phyloP scores from a whole-genome alignment of 92 coral and sea anemone genomes.

The Umimayanthus chanpuru region DNA sequence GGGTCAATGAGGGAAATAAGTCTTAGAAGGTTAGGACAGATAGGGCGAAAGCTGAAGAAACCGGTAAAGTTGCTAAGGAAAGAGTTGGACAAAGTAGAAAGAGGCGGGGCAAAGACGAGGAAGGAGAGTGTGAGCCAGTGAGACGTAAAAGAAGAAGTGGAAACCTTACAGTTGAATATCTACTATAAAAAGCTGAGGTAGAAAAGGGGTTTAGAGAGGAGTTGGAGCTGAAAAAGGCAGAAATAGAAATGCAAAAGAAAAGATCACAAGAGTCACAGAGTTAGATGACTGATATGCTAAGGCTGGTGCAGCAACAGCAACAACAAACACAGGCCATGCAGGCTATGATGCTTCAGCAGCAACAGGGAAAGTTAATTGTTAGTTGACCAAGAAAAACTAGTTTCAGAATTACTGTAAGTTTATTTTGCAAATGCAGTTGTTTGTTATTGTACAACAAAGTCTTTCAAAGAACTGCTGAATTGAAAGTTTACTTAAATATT shows the following conservation, averaged over 20 bases:
- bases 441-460: too few species aligned
- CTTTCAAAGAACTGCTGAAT: too few species aligned
- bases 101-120: conserved; percentile 43
- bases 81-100: conserved; percentile 50
- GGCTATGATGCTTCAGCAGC: conserved; percentile 55
- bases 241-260: too few species aligned
- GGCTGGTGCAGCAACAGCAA: conserved; percentile 49
- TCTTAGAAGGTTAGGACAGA: conserved; percentile 46
- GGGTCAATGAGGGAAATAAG: conserved; percentile 27
- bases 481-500: too few species aligned
- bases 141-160: conserved; percentile 54
- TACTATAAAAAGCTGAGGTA: conserved; percentile 54
- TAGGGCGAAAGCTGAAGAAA: conserved; percentile 49
- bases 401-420: too few species aligned
- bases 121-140: conserved; percentile 24
- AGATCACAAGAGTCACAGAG: conserved; percentile 32
- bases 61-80: conserved; percentile 53
- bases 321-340: conserved; percentile 44
- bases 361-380: conserved; percentile 42
- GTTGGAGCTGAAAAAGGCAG: conserved; percentile 37
- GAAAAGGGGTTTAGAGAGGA: conserved; percentile 57
- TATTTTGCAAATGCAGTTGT: too few species aligned
- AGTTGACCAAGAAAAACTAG: too few species aligned
- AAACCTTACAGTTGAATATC: conserved; percentile 52
- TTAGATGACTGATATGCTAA: conserved; percentile 46